phyloP scores from a whole-genome alignment of 2,113 vertebrate species.

The Odocoileus virginianus region DNA sequence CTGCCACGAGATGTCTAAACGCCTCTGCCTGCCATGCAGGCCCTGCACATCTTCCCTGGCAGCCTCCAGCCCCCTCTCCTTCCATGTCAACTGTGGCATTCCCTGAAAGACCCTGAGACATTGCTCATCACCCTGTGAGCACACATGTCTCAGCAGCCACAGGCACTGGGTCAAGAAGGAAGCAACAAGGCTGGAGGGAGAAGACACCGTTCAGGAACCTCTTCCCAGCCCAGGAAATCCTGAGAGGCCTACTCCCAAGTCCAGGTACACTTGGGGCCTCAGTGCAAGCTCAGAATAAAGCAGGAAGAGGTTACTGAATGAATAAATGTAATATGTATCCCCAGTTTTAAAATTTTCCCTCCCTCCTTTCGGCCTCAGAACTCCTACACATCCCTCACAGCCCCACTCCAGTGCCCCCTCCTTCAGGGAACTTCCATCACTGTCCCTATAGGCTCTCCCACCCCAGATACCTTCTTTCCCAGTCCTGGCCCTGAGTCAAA shows the following conservation, averaged over 20 bases:
- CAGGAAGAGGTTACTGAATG: background rate
- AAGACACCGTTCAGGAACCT: background rate
- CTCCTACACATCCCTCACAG: background rate
- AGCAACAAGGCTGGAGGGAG: background rate
- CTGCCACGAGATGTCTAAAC: background rate
- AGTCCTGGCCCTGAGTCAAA: background rate
- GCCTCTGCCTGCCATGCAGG: background rate
- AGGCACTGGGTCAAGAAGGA: background rate
- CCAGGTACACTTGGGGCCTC: background rate
- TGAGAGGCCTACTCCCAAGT: background rate
- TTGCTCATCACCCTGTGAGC: too few relatives aligned
- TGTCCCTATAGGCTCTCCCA: background rate
- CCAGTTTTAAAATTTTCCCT: background rate
- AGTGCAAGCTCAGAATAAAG: background rate
- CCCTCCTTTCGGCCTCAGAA: background rate
- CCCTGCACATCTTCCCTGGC: background rate
- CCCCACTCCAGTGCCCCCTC: background rate
- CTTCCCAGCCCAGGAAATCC: background rate
- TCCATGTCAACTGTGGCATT: background rate
- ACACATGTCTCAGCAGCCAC: rapidly evolving
- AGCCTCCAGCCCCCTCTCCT: background rate
- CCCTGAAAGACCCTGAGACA: background rate
- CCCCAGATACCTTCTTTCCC: background rate
- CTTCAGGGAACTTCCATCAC: background rate
- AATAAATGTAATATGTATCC: background rate